Conservation (phyloP, 2,797 vertebrate genomes). For the Leucoraja ocellata region DNA sequence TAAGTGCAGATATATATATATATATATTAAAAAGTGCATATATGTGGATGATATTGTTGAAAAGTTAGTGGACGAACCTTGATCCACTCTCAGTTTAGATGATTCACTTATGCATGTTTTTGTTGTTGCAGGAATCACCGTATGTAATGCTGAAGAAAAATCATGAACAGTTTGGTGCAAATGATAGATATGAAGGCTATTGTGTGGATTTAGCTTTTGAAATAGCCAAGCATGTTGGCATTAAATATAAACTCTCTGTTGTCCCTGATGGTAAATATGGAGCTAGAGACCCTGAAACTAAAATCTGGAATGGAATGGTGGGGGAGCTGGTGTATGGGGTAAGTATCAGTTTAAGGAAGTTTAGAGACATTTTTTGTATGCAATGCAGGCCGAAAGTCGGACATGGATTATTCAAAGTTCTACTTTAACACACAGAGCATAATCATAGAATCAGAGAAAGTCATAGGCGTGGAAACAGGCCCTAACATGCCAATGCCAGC, state of each 20-base stretch:
- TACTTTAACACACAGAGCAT: neutral
- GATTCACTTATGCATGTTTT: slow-evolving; percentile 34
- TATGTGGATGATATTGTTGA: neutral
- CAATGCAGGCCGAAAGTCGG: neutral
- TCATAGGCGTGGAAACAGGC: too few relatives aligned
- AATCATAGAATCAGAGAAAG: neutral
- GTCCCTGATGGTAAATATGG: slow-evolving; percentile 98
- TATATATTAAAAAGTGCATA: neutral
- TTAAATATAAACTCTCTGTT: slow-evolving; percentile 99
- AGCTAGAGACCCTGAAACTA: slow-evolving; percentile 96
- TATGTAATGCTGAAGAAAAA: slow-evolving; percentile 99
- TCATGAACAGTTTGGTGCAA: slow-evolving; percentile 94
- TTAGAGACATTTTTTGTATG: neutral
- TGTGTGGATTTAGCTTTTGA: slow-evolving; percentile 99
- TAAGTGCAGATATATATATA: neutral
- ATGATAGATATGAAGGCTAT: slow-evolving; percentile 99
- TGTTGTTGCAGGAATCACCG: slow-evolving; percentile 83
- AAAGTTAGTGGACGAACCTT: neutral
- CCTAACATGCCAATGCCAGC: too few relatives aligned
- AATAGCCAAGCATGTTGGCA: slow-evolving; percentile 99
- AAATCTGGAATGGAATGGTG: slow-evolving; percentile 99
- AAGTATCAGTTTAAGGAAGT: slow-evolving; percentile 64
- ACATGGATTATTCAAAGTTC: neutral
- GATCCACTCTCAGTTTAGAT: neutral
- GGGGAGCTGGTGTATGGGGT: slow-evolving; percentile 99